Base-by-base conservation (phyloP, 2,797 vertebrate genomes). In the Anguilla obscura region DNA sequence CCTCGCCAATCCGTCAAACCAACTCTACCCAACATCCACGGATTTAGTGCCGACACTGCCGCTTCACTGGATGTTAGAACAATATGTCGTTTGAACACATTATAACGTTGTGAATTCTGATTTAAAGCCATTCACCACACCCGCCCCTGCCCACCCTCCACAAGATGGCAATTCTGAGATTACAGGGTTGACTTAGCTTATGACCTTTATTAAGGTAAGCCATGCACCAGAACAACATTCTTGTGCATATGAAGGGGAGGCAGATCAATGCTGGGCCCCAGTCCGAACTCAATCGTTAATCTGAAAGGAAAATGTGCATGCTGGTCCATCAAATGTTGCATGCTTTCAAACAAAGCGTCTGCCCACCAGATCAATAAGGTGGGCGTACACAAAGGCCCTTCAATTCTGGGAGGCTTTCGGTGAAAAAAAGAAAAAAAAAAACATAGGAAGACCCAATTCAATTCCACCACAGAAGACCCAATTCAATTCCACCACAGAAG, bases 11-110 rank as follows among this genome's bases (percentile, higher is more conserved):
- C 52, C 12, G 52, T 14, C 52, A 54, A 54, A 54, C 52, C 52
- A 54, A 54, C 52, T 12, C 52, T 14, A 14, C 58, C 58, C 12
- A 60, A 18, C 58, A 0, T 66, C 60, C 21, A 3, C 24, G 89
- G 90, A 85, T 87, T 90, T 88, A 80, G 69, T 76, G 0, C 86
- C 84, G 88, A 91, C 83, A 90, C 89, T 48, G 71, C 30, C 85
- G 84, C 66, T 87, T 86, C 48, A 14, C 76, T 84, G 27, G 33
- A 84, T 85, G 87, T 88, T 71, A 74, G 66, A 86, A 84, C 87
- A 85, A 84, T 89, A 92, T 69, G 91, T 86, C 85, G 54, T 60
- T 87, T 88, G 79, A 71, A 69, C 69, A 1, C 56, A 84, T 52
- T 54, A n/a, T 8, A 60, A 87, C 63, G 40, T 36, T 66, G 84